A percentile compares a stretch with the other conserved stretches of the same genome.
These are phyloP conservation scores for Sesia apiformis DNA, from an alignment of 2,888 invertebrate genomes.

Conservation along the genomic window DNA sequence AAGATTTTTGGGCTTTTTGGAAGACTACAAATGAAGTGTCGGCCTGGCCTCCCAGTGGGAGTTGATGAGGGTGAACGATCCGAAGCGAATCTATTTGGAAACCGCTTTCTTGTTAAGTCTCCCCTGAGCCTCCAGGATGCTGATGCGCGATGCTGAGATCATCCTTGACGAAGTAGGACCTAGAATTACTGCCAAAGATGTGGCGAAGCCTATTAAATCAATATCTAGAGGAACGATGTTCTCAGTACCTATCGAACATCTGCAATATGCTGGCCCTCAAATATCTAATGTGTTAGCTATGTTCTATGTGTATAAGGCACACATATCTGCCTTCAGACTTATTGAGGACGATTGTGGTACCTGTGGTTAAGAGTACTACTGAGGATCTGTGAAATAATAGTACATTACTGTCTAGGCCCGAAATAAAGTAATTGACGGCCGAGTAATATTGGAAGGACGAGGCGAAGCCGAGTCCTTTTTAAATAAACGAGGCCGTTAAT, in stretches of 20 bases:
- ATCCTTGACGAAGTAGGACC: not conserved
- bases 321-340: slow-evolving; percentile 1
- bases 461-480: no score
- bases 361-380: not conserved
- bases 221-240: slow-evolving; percentile 11
- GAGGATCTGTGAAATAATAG: not conserved
- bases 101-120: slow-evolving; percentile 5
- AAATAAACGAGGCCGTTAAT: no score
- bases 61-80: slow-evolving; percentile 6
- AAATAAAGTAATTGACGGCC: no score
- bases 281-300: slow-evolving; percentile 8
- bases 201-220: slow-evolving; percentile 1
- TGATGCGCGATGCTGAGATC: not conserved
- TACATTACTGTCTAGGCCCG: no score
- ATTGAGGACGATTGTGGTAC: not conserved
- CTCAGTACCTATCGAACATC: slow-evolving; percentile 14
- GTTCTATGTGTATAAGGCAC: slow-evolving; percentile 6
- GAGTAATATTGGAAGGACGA: no score
- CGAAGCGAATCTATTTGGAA: slow-evolving; percentile 6
- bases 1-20: no score
- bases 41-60: slow-evolving; percentile 6
- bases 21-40: no score
- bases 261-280: slow-evolving; percentile 9
- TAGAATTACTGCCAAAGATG: slow-evolving; percentile 1
- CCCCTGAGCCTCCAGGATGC: not conserved